phyloP scores from a whole-genome alignment of 2,888 invertebrate genomes.

The Rhingia rostrata region DNA sequence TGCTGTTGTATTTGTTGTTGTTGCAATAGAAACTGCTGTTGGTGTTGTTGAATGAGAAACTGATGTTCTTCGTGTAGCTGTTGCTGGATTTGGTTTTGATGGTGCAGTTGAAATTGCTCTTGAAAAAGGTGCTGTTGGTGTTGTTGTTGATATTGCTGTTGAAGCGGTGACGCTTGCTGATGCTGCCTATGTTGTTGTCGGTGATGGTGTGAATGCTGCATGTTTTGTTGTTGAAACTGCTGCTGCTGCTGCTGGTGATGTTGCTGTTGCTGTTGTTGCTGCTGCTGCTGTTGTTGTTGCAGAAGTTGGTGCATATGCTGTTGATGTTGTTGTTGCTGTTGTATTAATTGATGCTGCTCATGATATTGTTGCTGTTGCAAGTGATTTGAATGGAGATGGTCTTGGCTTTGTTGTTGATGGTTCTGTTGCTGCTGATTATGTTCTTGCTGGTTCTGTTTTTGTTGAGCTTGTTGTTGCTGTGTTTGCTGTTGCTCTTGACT shows the following conservation, averaged over 20 bases:
- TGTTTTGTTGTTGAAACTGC: conserved; percentile 47
- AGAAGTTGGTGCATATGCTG: conserved; percentile 10
- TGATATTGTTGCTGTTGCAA: neutral
- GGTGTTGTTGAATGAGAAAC: conserved; percentile 39
- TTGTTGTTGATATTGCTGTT: conserved; percentile 35
- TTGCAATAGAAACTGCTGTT: conserved; percentile 36
- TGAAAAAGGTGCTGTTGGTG: conserved; percentile 62
- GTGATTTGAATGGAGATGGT: neutral
- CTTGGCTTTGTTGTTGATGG: conserved; percentile 24
- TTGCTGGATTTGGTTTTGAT: conserved; percentile 33
- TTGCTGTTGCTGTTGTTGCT: conserved; percentile 77
- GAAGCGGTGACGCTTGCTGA: conserved; percentile 41
- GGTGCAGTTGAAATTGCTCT: conserved; percentile 49
- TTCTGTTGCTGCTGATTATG: conserved; percentile 25
- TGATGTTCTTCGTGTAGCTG: conserved; percentile 49
- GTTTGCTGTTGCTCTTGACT: neutral
- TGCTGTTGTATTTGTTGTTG: conserved; percentile 51
- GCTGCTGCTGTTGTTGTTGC: conserved; percentile 69
- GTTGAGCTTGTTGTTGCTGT: conserved; percentile 4
- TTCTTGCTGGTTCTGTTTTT: conserved; percentile 22
- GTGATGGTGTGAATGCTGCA: conserved; percentile 44
- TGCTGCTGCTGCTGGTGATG: conserved; percentile 76
- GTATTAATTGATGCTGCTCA: conserved; percentile 20
- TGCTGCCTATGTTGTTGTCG: conserved; percentile 59
- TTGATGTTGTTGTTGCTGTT: conserved; percentile 36